A percentile compares a stretch with the other conserved stretches of the same genome.
Conservation (phyloP, 2,888 invertebrate species). For the Mimas tiliae region DNA sequence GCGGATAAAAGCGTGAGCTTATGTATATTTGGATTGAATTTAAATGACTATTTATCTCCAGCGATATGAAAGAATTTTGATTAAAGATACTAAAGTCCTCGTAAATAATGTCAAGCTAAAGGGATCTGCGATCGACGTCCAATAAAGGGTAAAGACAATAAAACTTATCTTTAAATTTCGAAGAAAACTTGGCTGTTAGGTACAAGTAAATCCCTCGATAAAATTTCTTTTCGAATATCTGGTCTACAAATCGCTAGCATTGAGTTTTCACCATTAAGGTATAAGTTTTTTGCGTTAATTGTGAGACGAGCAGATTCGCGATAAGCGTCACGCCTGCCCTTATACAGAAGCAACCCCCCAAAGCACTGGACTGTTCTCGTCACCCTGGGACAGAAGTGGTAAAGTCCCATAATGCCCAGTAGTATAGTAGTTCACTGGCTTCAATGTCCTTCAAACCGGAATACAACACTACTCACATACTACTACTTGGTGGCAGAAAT, state of each 20-base stretch:
- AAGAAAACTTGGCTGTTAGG: neutral
- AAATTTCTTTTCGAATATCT: neutral
- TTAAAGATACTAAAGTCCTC: neutral
- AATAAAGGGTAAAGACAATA: slow-evolving; percentile 11
- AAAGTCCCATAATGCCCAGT: no score
- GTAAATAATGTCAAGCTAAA: neutral
- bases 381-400: no score
- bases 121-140: neutral
- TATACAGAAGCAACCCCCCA: no score
- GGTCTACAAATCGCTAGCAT: neutral
- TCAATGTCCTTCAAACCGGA: no score
- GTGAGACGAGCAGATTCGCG: no score
- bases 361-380: no score
- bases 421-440: no score
- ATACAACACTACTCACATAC: no score
- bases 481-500: no score
- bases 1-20: no score
- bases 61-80: slow-evolving; percentile 7
- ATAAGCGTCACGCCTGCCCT: no score
- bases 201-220: neutral
- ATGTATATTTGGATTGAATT: neutral
- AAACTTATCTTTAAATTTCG: neutral
- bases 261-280: neutral
- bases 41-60: neutral
- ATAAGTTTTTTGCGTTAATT: no score